Evolutionary conservation across 2,888 invertebrate species (phyloP).

Genomic region (Agonum fuliginosum): DNA sequence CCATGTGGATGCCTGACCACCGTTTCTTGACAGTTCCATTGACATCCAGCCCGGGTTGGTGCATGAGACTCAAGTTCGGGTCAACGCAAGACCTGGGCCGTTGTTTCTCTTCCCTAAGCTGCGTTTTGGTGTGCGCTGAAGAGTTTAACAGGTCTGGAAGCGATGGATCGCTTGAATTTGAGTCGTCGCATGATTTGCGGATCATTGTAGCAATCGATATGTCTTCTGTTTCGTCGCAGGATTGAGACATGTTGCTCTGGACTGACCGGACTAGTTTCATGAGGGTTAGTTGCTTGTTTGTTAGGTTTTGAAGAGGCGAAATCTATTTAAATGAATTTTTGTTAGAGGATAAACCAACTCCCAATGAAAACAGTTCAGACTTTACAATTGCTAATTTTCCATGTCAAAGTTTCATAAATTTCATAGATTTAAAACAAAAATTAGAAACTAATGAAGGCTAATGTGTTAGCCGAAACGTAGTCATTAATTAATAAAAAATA

Average conservation of each 20-base stretch:
- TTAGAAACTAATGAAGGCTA: too few relatives aligned
- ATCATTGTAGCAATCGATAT: constrained; percentile 73
- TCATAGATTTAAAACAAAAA: too few relatives aligned
- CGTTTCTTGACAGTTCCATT: constrained; percentile 76
- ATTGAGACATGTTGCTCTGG: constrained; percentile 74
- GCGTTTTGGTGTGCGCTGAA: constrained; percentile 74
- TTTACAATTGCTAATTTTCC: too few relatives aligned
- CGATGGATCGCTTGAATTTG: constrained; percentile 73
- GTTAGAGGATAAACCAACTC: not conserved
- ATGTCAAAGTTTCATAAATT: too few relatives aligned
- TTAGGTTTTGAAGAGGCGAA: constrained; percentile 73
- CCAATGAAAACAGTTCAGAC: not conserved
- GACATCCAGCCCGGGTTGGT: constrained; percentile 70
- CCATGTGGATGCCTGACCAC: constrained; percentile 84
- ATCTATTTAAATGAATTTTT: constrained; percentile 69
- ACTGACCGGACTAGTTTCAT: constrained; percentile 77
- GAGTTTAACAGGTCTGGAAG: constrained; percentile 78
- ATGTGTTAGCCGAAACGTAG: too few relatives aligned
- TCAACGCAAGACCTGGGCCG: constrained; percentile 85
- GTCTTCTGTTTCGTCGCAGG: constrained; percentile 73
- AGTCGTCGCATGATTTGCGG: constrained; percentile 72
- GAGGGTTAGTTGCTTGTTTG: constrained; percentile 77
- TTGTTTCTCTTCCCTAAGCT: constrained; percentile 74
- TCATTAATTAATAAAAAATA: too few relatives aligned
- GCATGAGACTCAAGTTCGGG: constrained; percentile 70